Conservation (phyloP, 2,113 vertebrate species). For the Struthidea cinerea region DNA sequence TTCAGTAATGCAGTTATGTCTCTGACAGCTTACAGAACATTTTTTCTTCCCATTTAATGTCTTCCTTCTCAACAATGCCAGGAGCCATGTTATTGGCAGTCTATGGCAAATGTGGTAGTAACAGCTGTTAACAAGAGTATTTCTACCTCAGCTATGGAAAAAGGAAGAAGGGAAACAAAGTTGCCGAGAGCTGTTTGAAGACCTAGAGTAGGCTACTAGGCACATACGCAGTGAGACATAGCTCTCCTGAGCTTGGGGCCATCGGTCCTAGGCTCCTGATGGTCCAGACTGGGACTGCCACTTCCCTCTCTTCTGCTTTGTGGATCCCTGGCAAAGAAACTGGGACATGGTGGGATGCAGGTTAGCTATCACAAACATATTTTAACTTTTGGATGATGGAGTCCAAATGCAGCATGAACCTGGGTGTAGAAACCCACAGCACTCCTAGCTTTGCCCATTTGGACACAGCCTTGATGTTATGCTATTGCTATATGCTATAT, state of each 20-base stretch:
- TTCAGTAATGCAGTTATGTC: not conserved
- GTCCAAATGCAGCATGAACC: not conserved
- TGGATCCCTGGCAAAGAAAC: not conserved
- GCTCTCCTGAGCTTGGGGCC: not conserved
- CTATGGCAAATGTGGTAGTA: not conserved
- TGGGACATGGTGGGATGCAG: not conserved
- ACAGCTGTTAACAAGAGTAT: not conserved
- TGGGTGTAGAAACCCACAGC: not conserved
- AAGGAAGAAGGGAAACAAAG: not conserved
- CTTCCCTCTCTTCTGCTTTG: not conserved
- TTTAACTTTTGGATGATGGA: not conserved
- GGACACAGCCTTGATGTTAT: not conserved
- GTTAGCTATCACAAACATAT: not conserved
- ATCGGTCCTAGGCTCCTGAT: not conserved
- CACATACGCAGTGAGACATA: not conserved
- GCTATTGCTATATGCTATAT: not conserved
- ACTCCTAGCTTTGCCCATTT: not conserved
- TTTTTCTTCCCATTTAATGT: not conserved
- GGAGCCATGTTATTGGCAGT: not conserved
- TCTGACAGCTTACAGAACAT: not conserved
- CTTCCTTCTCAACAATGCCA: not conserved
- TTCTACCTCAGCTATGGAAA: not conserved
- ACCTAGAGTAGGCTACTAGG: not conserved
- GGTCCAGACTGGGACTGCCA: rapidly evolving
- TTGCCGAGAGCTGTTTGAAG: not conserved